Evolutionary conservation across 2,797 vertebrate species (phyloP), one percentile per base, ranked within the genome.

Genomic region (Poecilia gillii): DNA sequence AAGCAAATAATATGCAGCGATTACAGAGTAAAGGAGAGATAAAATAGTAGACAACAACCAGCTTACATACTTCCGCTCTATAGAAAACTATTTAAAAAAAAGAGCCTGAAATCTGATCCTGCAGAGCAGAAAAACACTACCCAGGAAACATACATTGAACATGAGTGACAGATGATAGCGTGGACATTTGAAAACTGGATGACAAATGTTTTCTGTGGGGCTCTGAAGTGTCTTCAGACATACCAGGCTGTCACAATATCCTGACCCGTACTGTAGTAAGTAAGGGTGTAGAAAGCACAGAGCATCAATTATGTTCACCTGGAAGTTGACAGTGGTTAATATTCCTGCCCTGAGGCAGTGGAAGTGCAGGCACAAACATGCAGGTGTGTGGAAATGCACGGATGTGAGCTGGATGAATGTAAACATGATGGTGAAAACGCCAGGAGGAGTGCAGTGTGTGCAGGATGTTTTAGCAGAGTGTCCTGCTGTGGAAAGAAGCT

Each of bases 291-390:
- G 82, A 73, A 77, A 16, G 62, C 81, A 86, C 43, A 81, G 70
- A 16, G 18, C 76, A 84, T 86, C 87, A 85, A 49, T 90, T 89
- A 85, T 41, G 77, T 82, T 90, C 82, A 88, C 80, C 87, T 91
- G 87, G 88, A 89, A 81, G 88, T 76, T 76, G 79, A 76, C 72
- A 62, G 70, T 36, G 39, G 62, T 49, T 70, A 47, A 81, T 87
- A 53, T 77, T 75, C 68, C 75, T 74, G 84, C 83, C 89, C 87
- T 23, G 64, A 87, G 83, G 90, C 77, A 43, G 53, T 45, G 62
- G 76, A 82, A 84, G 64, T 73, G 76, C 90, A 93, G 73, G 88
- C 51, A 83, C 64, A 57, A 59, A 84, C 89, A 87, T 75, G 91
- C 70, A 75, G 62, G 14, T 1, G 71, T 16, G 55, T 5, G 28